phyloP scores from a whole-genome alignment of 2,888 invertebrate species.

The Acleris sparsana region DNA sequence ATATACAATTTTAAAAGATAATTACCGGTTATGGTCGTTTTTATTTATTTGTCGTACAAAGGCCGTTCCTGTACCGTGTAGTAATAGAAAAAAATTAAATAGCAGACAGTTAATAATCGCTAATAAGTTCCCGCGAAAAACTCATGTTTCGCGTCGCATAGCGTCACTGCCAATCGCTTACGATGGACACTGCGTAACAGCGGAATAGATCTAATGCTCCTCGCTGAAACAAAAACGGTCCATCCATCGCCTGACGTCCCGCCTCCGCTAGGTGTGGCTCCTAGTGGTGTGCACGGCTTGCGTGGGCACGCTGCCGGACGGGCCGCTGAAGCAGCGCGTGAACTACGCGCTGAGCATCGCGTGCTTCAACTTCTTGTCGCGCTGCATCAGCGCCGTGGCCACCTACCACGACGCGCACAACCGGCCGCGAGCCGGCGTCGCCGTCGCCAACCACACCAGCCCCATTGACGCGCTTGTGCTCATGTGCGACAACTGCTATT shows the following conservation, averaged over 20 bases:
- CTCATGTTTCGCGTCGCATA: too few species aligned
- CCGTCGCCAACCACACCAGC: slow-evolving; percentile 99
- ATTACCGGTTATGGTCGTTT: too few species aligned
- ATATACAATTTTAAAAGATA: too few species aligned
- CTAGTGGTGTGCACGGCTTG: slow-evolving; percentile 93
- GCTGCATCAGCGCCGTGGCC: slow-evolving; percentile 95
- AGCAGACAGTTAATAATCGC: too few species aligned
- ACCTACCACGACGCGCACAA: slow-evolving; percentile 94
- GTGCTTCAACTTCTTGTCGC: slow-evolving; percentile 96
- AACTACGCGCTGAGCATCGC: slow-evolving; percentile 92
- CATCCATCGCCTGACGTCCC: background rate
- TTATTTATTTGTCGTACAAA: too few species aligned
- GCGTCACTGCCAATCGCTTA: too few species aligned
- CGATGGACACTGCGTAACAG: too few species aligned
- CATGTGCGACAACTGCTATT: slow-evolving; percentile 96
- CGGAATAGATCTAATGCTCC: too few species aligned
- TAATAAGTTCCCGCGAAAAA: too few species aligned
- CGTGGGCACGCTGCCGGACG: slow-evolving; percentile 92
- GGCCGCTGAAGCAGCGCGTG: slow-evolving; percentile 89
- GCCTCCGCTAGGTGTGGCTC: slow-evolving; percentile 88
- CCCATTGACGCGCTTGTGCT: slow-evolving; percentile 98
- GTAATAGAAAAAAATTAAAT: too few species aligned
- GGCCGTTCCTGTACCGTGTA: too few species aligned
- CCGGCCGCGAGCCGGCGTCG: slow-evolving; percentile 92
- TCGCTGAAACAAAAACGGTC: background rate